Base-by-base conservation (phyloP, 2,113 vertebrate genomes). In the Prietella phreatophila region DNA sequence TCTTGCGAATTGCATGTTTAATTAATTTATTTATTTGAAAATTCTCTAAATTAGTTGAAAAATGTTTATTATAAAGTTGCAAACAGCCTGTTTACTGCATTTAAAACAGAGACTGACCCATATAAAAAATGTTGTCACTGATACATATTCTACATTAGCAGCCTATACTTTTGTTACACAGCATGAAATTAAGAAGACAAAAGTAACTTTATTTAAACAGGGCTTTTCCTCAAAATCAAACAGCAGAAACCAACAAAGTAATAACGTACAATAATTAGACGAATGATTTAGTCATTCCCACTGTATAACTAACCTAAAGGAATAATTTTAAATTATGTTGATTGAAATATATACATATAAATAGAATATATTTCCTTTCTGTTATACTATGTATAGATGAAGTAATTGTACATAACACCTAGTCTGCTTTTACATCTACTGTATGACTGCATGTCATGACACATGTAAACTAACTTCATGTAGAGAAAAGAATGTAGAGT, bases 1-100 rank as follows among this genome's bases (percentile, higher is more conserved):
- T 96, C 42, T 39, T 84, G n/a, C 14, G 20, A 9, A 85, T 22
- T 36, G 15, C 19, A 71, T 71, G 25, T 65, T 65, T 39, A 22
- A 36, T 42, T 39, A 50, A 47, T 47, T 47, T 56, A 11, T 36
- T 20, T 20, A 53, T 30, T 50, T 1, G 47, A 50, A 50, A n/a
- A 33, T 33, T 47, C 4, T 14, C 5, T 47, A 47, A 39, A 42
- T 78, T 78, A 47, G 11, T 27, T 78, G 22, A n/a, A 15, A 50
- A 78, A 47, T 17, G 69, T 73, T 7, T 69, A 8, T 69, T 73
- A 39, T 10, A 73, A 20, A 9, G 36, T 4, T 73, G 69, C 9
- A 42, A 75, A 75, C 39, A 42, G 19, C 36, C 4, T 69, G 33
- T 67, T 33, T 65, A 27, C 39, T 5, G 36, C 19, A 9, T 73